Evolutionary conservation across 1,140 invertebrate species (phyloP).

Genomic region (Hyphantria cunea): DNA sequence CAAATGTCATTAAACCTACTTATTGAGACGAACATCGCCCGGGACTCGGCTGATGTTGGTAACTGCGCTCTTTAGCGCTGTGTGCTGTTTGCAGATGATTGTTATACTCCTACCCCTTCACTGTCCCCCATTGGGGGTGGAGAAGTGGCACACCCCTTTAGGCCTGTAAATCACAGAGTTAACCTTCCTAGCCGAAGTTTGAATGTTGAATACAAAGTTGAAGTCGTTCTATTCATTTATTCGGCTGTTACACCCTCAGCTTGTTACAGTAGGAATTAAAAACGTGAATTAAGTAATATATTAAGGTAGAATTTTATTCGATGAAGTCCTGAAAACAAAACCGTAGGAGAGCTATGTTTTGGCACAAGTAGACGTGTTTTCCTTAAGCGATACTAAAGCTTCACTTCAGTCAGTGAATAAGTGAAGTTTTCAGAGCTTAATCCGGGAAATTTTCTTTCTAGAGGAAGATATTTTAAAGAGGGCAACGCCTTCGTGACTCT

Average conservation of each 20-base stretch:
- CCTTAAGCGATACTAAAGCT: too few relatives aligned
- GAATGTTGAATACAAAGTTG: slow-evolving; percentile 23
- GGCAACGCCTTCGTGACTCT: too few relatives aligned
- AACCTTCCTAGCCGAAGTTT: slow-evolving; percentile 25
- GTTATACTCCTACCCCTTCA: slow-evolving; percentile 1
- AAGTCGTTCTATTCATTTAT: slow-evolving; percentile 11
- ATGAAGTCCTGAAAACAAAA: background rate
- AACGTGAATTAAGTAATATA: too few relatives aligned
- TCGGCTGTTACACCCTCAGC: background rate
- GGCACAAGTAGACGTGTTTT: too few relatives aligned
- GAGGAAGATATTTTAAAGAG: too few relatives aligned
- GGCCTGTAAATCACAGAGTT: slow-evolving; percentile 22
- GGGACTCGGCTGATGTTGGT: slow-evolving; percentile 11
- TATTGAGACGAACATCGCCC: slow-evolving; percentile 1
- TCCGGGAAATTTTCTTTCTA: too few relatives aligned
- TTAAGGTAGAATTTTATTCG: too few relatives aligned
- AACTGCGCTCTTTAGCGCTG: slow-evolving; percentile 13
- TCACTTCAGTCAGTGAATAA: too few relatives aligned
- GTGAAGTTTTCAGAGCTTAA: too few relatives aligned
- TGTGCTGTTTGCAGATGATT: slow-evolving; percentile 19
- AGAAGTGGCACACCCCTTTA: background rate
- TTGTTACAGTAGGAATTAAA: too few relatives aligned
- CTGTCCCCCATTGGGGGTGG: background rate
- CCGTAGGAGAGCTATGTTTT: too few relatives aligned
- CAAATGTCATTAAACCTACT: too few relatives aligned